A percentile compares a stretch with the other conserved stretches of the same genome.
Evolutionary conservation across 1,140 invertebrate genomes (phyloP).

Genomic region (Belonocnema kinseyi): DNA sequence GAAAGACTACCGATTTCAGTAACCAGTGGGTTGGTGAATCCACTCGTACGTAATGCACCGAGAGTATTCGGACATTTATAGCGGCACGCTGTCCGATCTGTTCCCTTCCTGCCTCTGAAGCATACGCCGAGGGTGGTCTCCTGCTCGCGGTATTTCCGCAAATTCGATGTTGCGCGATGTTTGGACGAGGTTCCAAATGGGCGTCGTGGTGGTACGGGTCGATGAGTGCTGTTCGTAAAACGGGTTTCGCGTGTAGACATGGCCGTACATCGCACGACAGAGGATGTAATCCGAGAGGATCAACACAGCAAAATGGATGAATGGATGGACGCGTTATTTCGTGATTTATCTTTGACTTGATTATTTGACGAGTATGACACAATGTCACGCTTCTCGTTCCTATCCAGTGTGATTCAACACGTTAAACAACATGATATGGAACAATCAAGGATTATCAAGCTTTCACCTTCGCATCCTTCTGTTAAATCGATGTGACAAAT

Average conservation of each 20-base stretch:
- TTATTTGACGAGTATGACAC: slow-evolving; percentile 22
- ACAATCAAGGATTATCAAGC: not conserved
- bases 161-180: slow-evolving; percentile 30
- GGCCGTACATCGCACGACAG: slow-evolving; percentile 9
- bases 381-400: slow-evolving; percentile 19
- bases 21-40: not conserved
- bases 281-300: slow-evolving; percentile 29
- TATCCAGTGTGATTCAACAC: not conserved
- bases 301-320: slow-evolving; percentile 21
- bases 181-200: slow-evolving; percentile 1
- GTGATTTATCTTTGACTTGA: slow-evolving; percentile 28
- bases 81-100: not conserved
- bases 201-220: not conserved
- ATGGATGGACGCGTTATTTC: slow-evolving; percentile 20
- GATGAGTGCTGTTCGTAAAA: slow-evolving; percentile 28
- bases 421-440: not conserved
- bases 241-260: slow-evolving; percentile 29
- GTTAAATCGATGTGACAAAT: no score
- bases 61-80: not conserved
- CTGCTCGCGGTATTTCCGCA: slow-evolving; percentile 21
- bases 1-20: not conserved
- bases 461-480: not conserved
- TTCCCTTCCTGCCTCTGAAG: slow-evolving; percentile 12
- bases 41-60: slow-evolving; percentile 3
- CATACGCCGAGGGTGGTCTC: not conserved